Conservation (phyloP, 2,888 invertebrate species). For the Acleris laterana region DNA sequence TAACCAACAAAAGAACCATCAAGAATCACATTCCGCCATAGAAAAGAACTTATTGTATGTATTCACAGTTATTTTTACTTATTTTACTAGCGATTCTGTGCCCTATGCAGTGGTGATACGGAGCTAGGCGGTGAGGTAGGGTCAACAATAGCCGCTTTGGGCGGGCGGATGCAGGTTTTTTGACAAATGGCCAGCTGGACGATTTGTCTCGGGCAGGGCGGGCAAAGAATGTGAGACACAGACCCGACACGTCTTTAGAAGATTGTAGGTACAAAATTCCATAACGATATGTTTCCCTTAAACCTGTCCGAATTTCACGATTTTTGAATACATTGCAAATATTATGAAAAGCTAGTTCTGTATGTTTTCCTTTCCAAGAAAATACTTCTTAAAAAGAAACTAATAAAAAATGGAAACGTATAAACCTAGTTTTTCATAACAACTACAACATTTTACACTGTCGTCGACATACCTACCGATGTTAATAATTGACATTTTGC, state of each 20-base stretch:
- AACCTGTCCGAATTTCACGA: too few species aligned
- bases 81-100: conserved; percentile 46
- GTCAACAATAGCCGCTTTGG: conserved; percentile 75
- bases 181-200: conserved; percentile 82
- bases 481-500: too few species aligned
- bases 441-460: too few species aligned
- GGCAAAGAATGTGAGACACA: conserved; percentile 56
- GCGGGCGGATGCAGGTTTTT: conserved; percentile 82
- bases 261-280: not conserved
- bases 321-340: too few species aligned
- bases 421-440: too few species aligned
- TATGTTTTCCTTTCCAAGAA: too few species aligned
- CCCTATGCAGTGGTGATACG: conserved; percentile 49
- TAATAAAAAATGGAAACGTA: too few species aligned
- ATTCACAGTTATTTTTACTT: conserved; percentile 52
- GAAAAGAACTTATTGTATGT: conserved; percentile 53
- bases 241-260: not conserved
- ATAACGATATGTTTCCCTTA: too few species aligned
- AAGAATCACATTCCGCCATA: conserved; percentile 48
- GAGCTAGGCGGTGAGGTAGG: conserved; percentile 44
- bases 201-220: conserved; percentile 82
- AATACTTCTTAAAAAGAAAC: too few species aligned
- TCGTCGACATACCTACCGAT: too few species aligned
- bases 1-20: conserved; percentile 41
- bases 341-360: too few species aligned